Conservation (phyloP, 1,140 invertebrate genomes). For the Anadara kagoshimensis region DNA sequence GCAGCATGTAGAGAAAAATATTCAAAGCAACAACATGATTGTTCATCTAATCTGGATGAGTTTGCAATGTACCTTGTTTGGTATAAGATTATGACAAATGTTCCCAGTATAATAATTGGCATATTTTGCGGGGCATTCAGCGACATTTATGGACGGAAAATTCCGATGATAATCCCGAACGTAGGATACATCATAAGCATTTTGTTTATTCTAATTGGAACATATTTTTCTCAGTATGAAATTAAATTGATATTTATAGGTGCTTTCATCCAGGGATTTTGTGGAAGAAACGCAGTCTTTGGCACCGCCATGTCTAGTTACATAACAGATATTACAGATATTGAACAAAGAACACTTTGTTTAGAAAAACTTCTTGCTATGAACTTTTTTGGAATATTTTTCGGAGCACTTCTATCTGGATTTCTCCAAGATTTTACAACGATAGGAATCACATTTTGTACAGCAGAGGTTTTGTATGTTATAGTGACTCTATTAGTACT, state of each 20-base stretch:
- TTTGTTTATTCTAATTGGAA: slow-evolving; percentile 60
- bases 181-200: slow-evolving; percentile 63
- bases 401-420: slow-evolving; percentile 64
- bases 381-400: slow-evolving; percentile 70
- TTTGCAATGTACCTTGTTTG: slow-evolving; percentile 53
- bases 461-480: slow-evolving; percentile 49
- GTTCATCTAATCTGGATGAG: too few relatives aligned
- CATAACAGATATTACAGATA: slow-evolving; percentile 61
- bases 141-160: slow-evolving; percentile 66
- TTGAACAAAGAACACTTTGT: slow-evolving; percentile 56
- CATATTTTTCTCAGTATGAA: slow-evolving; percentile 18
- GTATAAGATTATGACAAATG: slow-evolving; percentile 65
- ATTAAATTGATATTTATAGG: slow-evolving; percentile 59
- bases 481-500: slow-evolving; percentile 45
- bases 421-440: slow-evolving; percentile 50
- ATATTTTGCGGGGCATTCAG: slow-evolving; percentile 72
- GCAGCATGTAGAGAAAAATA: too few relatives aligned
- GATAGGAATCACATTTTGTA: slow-evolving; percentile 52
- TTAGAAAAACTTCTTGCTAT: slow-evolving; percentile 67
- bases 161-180: slow-evolving; percentile 69
- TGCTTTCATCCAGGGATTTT: slow-evolving; percentile 57
- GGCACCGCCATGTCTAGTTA: slow-evolving; percentile 72
- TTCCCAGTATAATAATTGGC: slow-evolving; percentile 66
- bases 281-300: slow-evolving; percentile 68
- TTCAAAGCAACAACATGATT: too few relatives aligned